A percentile compares a stretch with the other conserved stretches of the same genome.
Conservation (phyloP, 2,113 vertebrate species). For the Helogale parvula region DNA sequence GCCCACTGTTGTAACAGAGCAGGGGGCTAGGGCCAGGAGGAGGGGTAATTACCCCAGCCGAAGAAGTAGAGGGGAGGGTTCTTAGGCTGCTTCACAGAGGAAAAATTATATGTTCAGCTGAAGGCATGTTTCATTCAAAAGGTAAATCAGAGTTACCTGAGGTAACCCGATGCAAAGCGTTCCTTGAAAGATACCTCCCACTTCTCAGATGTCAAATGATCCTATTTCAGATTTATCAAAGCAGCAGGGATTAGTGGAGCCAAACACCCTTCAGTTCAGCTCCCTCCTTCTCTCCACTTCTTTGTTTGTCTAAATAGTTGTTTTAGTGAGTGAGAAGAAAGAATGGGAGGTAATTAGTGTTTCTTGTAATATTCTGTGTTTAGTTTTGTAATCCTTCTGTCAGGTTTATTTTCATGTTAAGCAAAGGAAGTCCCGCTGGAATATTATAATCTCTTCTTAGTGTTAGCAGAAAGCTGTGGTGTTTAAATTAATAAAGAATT, state of each 20-base stretch:
- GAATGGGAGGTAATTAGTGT: constrained; percentile 89
- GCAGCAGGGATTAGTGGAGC: constrained; percentile 83
- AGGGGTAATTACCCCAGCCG: neutral
- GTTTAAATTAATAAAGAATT: constrained; percentile 78
- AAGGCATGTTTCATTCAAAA: constrained; percentile 34
- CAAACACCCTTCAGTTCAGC: constrained; percentile 78
- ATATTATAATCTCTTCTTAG: constrained; percentile 86
- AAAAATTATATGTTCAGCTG: constrained; percentile 44
- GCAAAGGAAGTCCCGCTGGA: constrained; percentile 86
- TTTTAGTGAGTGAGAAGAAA: constrained; percentile 87
- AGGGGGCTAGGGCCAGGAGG: neutral
- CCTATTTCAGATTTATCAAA: constrained; percentile 86
- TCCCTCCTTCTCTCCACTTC: constrained; percentile 81
- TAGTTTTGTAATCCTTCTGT: constrained; percentile 89
- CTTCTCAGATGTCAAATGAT: constrained; percentile 81
- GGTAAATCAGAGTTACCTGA: constrained; percentile 53
- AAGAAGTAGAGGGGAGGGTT: neutral
- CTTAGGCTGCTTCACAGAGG: neutral
- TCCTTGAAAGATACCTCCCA: constrained; percentile 54
- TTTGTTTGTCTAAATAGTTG: constrained; percentile 89
- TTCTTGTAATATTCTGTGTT: constrained; percentile 88
- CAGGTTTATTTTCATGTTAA: constrained; percentile 86
- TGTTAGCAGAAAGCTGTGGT: constrained; percentile 67
- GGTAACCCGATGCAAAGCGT: constrained; percentile 45
- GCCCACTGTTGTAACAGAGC: neutral